Conservation (phyloP, 2,888 invertebrate genomes). For the Fragum sueziense region DNA sequence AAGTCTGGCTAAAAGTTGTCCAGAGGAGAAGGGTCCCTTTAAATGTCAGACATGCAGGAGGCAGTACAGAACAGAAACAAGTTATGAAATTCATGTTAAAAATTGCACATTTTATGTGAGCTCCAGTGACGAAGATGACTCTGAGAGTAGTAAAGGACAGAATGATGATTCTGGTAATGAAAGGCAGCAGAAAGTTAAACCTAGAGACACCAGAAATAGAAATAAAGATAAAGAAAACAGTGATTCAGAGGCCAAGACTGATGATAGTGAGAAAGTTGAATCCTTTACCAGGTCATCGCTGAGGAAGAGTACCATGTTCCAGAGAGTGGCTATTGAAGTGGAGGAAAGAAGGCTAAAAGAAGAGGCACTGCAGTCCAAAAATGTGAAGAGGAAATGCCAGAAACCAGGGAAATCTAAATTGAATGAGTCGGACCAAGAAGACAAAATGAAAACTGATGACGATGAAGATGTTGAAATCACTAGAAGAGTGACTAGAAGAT, state of each 20-base stretch:
- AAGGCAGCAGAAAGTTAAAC: background rate
- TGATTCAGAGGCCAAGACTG: background rate
- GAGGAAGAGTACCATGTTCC: slow-evolving; percentile 58
- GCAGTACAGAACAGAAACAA: slow-evolving; percentile 81
- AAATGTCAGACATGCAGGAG: slow-evolving; percentile 94
- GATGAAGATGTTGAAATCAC: background rate
- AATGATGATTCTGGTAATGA: background rate
- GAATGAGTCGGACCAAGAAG: background rate
- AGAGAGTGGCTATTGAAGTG: slow-evolving; percentile 59
- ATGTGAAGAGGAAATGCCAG: slow-evolving; percentile 21
- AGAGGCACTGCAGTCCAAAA: slow-evolving; percentile 16
- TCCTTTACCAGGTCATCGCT: slow-evolving; percentile 45
- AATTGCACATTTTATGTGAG: slow-evolving; percentile 82
- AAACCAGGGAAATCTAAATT: slow-evolving; percentile 4
- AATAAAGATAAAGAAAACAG: background rate
- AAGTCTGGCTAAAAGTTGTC: slow-evolving; percentile 79
- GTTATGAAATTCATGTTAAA: slow-evolving; percentile 79
- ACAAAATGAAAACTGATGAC: background rate
- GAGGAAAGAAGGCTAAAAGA: slow-evolving; percentile 59
- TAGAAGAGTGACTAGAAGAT: slow-evolving; percentile 12
- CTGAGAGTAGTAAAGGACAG: background rate
- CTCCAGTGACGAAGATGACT: slow-evolving; percentile 78
- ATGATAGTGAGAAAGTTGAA: background rate
- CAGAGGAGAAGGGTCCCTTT: slow-evolving; percentile 85
- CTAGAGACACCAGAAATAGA: background rate